Conservation (phyloP, 2,113 vertebrate species). For the Athene noctua region DNA sequence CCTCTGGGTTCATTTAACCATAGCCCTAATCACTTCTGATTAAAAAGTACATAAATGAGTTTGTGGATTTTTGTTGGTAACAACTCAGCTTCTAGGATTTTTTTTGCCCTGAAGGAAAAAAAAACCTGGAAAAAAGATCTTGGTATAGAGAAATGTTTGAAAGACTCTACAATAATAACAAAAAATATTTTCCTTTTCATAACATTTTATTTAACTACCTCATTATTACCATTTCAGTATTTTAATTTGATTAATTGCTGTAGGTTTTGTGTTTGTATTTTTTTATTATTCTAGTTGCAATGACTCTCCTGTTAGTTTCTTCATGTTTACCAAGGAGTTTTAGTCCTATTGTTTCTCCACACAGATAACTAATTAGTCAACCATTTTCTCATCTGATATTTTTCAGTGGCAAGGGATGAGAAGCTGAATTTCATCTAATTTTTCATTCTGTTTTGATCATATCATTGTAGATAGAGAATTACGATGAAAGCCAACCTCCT, state of each 20-base stretch:
- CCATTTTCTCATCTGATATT: conserved; percentile 7
- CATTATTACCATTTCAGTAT: not conserved
- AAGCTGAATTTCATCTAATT: not conserved
- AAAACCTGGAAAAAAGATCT: not conserved
- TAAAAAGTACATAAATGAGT: conserved; percentile 56
- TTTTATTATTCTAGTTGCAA: not conserved
- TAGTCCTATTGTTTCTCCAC: not conserved
- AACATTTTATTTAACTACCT: conserved; percentile 27
- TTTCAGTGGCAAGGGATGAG: not conserved
- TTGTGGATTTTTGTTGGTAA: not conserved
- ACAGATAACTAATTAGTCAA: conserved; percentile 33
- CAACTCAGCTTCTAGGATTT: not conserved
- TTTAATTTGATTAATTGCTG: conserved; percentile 41
- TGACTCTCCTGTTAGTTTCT: not conserved
- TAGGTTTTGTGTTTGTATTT: not conserved
- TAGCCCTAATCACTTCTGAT: conserved; percentile 54
- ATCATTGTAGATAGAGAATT: not conserved
- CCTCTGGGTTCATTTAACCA: conserved; percentile 56
- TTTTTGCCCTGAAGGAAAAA: not conserved
- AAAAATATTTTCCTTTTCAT: not conserved
- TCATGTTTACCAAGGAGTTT: not conserved
- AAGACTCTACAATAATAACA: not conserved
- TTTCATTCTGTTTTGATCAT: conserved; percentile 5
- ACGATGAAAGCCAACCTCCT: conserved; percentile 16
- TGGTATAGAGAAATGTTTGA: not conserved